Evolutionary conservation across 2,888 invertebrate species (phyloP).

Genomic region (Yponomeuta plumbellus): DNA sequence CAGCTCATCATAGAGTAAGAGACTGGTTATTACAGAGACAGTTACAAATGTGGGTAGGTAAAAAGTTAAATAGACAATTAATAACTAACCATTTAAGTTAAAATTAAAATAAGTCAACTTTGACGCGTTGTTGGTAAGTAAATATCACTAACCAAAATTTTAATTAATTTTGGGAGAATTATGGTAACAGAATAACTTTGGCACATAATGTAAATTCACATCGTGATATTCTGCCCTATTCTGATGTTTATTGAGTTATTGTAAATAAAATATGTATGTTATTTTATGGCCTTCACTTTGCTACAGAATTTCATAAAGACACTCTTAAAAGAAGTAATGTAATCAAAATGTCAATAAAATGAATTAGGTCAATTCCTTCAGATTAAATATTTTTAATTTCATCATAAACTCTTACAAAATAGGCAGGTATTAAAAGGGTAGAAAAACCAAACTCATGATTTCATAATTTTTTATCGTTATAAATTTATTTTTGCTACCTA

Average conservation of each 20-base stretch:
- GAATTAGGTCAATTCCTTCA: background rate
- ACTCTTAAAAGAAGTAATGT: background rate
- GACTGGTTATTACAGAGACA: slow-evolving; percentile 12
- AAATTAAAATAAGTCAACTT: no score
- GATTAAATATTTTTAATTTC: background rate
- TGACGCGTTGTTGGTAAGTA: no score
- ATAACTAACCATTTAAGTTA: no score
- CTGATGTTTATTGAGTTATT: no score
- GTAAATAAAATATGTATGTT: no score
- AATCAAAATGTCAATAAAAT: slow-evolving; percentile 13
- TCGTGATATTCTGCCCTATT: no score
- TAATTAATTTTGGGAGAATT: no score
- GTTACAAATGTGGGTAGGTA: background rate
- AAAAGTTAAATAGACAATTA: no score
- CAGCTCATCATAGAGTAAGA: slow-evolving; percentile 37
- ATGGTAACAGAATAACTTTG: no score
- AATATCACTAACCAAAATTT: no score
- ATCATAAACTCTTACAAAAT: background rate
- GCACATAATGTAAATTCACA: no score
- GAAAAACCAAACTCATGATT: background rate
- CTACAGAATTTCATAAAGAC: background rate
- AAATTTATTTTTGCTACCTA: slow-evolving; percentile 59
- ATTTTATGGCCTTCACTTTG: no score
- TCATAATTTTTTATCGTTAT: background rate
- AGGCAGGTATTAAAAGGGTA: background rate